Evolutionary conservation across 2,113 vertebrate species (phyloP).

Genomic region (Myanophis thanlyinensis): DNA sequence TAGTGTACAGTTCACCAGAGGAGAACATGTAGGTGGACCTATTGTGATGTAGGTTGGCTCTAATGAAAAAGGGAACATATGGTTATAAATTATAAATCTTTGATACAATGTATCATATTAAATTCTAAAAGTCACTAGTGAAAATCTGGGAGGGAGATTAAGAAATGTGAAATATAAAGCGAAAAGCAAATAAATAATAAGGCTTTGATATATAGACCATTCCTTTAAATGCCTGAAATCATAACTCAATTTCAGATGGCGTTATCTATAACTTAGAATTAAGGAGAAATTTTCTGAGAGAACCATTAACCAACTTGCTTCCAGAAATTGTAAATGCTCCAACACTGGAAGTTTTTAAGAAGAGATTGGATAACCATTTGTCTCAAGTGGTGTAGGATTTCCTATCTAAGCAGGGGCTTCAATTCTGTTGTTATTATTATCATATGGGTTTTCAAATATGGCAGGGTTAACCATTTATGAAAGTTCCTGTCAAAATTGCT

Average conservation of each 20-base stretch:
- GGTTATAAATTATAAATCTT: background rate
- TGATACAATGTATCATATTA: background rate
- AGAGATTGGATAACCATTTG: too few species aligned
- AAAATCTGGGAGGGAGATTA: background rate
- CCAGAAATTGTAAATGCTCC: too few species aligned
- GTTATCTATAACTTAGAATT: too few species aligned
- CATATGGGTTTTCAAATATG: background rate
- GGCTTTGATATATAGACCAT: background rate
- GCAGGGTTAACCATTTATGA: background rate
- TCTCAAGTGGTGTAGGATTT: too few species aligned
- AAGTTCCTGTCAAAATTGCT: background rate
- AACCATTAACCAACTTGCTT: too few species aligned
- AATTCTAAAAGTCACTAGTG: background rate
- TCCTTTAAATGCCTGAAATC: background rate
- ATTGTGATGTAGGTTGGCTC: constrained; percentile 90
- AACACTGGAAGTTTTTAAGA: too few species aligned
- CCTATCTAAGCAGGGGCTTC: too few species aligned
- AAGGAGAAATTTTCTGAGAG: too few species aligned
- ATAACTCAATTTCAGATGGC: background rate
- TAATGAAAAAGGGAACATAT: constrained; percentile 35
- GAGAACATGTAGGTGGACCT: constrained; percentile 79
- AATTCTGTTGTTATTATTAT: too few species aligned
- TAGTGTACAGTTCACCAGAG: constrained; percentile 80
- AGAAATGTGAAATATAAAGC: background rate
- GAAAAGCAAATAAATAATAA: background rate